These are phyloP conservation scores for Lophotriccus pileatus DNA, from an alignment of 2,797 vertebrate genomes.

Conservation along the genomic window DNA sequence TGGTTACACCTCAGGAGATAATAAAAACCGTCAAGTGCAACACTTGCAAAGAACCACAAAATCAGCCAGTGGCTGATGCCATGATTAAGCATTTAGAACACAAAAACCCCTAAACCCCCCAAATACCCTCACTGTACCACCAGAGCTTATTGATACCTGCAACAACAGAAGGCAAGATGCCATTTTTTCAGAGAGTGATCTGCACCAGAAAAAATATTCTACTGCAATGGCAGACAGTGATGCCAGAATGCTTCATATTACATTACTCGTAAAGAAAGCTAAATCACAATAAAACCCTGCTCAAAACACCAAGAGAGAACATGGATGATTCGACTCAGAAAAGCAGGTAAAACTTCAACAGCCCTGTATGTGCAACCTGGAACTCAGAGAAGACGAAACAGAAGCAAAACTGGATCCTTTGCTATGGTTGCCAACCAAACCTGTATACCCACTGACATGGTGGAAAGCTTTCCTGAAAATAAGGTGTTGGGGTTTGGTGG, in stretches of 20 bases:
- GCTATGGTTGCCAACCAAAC: not conserved
- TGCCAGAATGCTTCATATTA: not conserved
- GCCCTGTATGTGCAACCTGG: not conserved
- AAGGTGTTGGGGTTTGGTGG: not conserved
- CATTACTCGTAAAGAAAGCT: not conserved
- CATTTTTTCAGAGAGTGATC: not conserved
- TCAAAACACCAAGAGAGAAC: not conserved
- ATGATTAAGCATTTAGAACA: not conserved
- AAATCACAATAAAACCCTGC: not conserved
- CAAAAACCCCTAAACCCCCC: not conserved
- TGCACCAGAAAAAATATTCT: not conserved
- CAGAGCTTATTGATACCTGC: not conserved
- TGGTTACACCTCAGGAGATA: not conserved
- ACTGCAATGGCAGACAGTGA: not conserved
- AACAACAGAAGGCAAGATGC: not conserved
- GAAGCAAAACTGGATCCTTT: not conserved
- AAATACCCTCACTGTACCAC: not conserved
- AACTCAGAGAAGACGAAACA: not conserved
- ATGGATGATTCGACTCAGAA: not conserved
- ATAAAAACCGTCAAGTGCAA: not conserved
- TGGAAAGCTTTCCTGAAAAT: not conserved
- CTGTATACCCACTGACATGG: not conserved
- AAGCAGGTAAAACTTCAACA: not conserved
- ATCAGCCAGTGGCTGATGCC: not conserved
- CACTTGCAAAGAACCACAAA: not conserved